Evolutionary conservation across 2,888 invertebrate genomes (phyloP).

Genomic region (Melanchra persicariae): DNA sequence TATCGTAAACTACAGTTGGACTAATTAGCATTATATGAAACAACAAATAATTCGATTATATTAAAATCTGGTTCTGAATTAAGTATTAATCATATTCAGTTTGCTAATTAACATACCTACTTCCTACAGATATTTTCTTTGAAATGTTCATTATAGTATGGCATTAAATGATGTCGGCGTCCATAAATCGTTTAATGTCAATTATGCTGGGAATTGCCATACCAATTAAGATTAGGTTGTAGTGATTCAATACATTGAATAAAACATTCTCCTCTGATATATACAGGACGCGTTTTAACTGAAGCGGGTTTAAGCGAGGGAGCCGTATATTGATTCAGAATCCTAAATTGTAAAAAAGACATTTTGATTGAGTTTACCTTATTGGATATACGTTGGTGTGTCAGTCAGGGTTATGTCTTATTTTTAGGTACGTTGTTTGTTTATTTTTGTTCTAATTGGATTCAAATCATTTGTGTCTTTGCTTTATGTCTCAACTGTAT

Average conservation of each 20-base stretch:
- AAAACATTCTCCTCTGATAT: conserved; percentile 66
- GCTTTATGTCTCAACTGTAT: neutral
- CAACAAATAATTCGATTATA: conserved; percentile 55
- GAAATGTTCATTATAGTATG: conserved; percentile 61
- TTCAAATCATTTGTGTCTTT: neutral
- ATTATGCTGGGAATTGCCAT: conserved; percentile 70
- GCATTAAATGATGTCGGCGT: conserved; percentile 63
- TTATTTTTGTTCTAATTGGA: neutral
- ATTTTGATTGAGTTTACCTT: conserved; percentile 34
- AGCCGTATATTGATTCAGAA: conserved; percentile 56
- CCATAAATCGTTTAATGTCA: conserved; percentile 73
- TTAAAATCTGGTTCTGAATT: conserved; percentile 39
- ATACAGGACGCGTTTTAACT: conserved; percentile 58
- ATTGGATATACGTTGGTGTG: conserved; percentile 14
- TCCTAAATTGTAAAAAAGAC: conserved; percentile 35
- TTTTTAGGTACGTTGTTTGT: neutral
- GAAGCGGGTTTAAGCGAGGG: conserved; percentile 53
- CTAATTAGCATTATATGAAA: conserved; percentile 62
- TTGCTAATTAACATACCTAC: conserved; percentile 51
- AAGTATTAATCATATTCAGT: conserved; percentile 45
- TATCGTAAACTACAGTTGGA: conserved; percentile 41
- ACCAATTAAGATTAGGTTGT: conserved; percentile 72
- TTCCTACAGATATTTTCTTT: conserved; percentile 50
- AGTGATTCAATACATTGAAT: conserved; percentile 71
- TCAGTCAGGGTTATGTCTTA: neutral